Evolutionary conservation across 1,140 invertebrate species (phyloP).

Genomic region (Tenebrio molitor): DNA sequence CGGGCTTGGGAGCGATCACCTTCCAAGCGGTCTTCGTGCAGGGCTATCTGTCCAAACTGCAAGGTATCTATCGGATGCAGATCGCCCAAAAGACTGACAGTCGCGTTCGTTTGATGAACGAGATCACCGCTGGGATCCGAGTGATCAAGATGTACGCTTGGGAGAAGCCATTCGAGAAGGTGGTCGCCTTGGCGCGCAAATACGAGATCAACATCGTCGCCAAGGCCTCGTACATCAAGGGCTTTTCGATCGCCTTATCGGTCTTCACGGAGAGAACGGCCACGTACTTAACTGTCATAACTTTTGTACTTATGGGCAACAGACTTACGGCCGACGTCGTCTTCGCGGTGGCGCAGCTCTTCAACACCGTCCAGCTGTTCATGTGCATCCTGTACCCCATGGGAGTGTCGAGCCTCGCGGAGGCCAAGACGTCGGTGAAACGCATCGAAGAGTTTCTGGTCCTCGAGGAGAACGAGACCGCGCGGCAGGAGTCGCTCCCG

Average conservation of each 20-base stretch:
- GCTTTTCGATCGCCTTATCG: slow-evolving; percentile 76
- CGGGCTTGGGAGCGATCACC: slow-evolving; percentile 73
- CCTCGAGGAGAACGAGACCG: slow-evolving; percentile 68
- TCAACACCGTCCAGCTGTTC: slow-evolving; percentile 79
- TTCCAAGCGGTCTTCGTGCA: slow-evolving; percentile 76
- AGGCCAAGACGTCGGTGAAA: slow-evolving; percentile 75
- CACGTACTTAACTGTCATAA: slow-evolving; percentile 78
- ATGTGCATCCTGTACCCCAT: slow-evolving; percentile 81
- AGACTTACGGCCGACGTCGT: slow-evolving; percentile 77
- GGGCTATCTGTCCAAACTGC: slow-evolving; percentile 77
- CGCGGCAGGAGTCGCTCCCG: not conserved
- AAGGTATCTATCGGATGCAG: slow-evolving; percentile 74
- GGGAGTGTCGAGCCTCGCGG: slow-evolving; percentile 62
- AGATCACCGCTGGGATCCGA: slow-evolving; percentile 81
- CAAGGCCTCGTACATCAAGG: slow-evolving; percentile 78
- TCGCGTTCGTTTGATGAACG: slow-evolving; percentile 86
- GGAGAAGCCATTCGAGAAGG: slow-evolving; percentile 82
- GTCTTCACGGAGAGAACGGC: slow-evolving; percentile 80
- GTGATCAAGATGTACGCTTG: slow-evolving; percentile 91
- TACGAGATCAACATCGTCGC: slow-evolving; percentile 77
- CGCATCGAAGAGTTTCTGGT: slow-evolving; percentile 74
- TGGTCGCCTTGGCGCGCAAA: slow-evolving; percentile 74
- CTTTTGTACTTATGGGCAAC: slow-evolving; percentile 76
- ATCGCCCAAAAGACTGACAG: slow-evolving; percentile 82
- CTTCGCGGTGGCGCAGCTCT: slow-evolving; percentile 81